A percentile compares a stretch with the other conserved stretches of the same genome.
phyloP scores from a whole-genome alignment of 2,113 vertebrate genomes.

The Helogale parvula region DNA sequence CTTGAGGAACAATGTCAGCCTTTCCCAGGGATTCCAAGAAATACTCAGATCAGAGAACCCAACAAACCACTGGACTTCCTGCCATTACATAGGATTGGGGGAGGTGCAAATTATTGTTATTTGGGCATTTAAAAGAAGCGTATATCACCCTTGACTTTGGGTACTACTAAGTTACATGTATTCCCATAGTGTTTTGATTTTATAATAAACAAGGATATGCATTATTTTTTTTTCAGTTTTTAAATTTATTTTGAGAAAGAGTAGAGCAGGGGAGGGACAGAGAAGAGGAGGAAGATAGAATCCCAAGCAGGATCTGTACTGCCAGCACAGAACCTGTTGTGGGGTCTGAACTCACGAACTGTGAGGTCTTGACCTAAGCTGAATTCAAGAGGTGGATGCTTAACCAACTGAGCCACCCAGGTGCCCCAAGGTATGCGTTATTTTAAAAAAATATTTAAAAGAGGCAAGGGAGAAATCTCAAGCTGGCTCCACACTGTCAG shows the following conservation, averaged over 20 bases:
- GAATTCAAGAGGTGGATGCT: no score
- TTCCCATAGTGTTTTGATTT: slow-evolving; percentile 46
- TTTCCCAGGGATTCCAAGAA: slow-evolving; percentile 28
- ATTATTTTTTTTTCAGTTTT: neutral
- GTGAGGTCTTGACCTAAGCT: no score
- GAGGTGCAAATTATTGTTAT: neutral
- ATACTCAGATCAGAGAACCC: neutral
- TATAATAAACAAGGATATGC: neutral
- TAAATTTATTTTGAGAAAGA: neutral
- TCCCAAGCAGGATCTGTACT: no score
- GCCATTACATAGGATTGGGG: neutral
- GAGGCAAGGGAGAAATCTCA: no score
- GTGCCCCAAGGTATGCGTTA: no score
- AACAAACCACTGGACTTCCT: neutral
- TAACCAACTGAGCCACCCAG: no score
- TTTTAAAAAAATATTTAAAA: no score
- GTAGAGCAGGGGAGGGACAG: no score
- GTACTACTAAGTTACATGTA: neutral
- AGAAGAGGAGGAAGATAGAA: no score
- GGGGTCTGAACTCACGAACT: no score
- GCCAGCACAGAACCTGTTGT: no score
- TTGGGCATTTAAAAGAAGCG: neutral
- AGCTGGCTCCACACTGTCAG: no score
- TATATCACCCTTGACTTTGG: neutral
- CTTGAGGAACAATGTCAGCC: neutral